These are phyloP conservation scores for Ruditapes philippinarum DNA, from an alignment of 1,140 invertebrate species.

Conservation along the genomic window DNA sequence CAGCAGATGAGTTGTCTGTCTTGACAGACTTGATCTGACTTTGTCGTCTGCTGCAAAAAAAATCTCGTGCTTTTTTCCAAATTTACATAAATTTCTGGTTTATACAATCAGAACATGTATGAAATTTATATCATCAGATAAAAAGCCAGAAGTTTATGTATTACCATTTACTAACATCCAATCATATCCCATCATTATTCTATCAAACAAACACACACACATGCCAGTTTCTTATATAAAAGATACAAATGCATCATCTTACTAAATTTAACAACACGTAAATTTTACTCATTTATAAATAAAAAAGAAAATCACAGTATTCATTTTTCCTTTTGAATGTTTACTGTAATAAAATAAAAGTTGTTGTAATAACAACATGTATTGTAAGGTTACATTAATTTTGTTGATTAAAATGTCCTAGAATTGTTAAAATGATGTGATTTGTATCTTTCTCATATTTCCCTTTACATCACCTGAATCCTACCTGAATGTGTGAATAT, in stretches of 20 bases:
- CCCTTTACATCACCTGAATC: neutral
- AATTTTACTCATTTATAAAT: no score
- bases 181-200: neutral
- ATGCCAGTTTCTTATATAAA: neutral
- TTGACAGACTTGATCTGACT: neutral
- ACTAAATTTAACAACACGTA: no score
- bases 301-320: no score
- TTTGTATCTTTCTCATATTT: constrained; percentile 15
- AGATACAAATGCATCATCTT: constrained; percentile 2
- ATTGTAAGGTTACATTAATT: no score
- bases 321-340: no score
- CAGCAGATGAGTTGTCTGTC: neutral
- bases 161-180: neutral
- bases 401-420: no score
- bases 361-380: no score
- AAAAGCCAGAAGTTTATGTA: neutral
- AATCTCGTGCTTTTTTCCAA: neutral
- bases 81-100: constrained; percentile 21
- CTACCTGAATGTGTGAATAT: neutral
- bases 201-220: neutral
- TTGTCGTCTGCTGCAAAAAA: constrained; percentile 37
- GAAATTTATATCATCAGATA: no score
- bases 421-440: neutral
- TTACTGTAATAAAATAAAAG: no score
- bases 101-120: neutral